These are phyloP conservation scores for Drosophila tristis DNA, from an alignment of 1,140 invertebrate species.

Conservation along the genomic window DNA sequence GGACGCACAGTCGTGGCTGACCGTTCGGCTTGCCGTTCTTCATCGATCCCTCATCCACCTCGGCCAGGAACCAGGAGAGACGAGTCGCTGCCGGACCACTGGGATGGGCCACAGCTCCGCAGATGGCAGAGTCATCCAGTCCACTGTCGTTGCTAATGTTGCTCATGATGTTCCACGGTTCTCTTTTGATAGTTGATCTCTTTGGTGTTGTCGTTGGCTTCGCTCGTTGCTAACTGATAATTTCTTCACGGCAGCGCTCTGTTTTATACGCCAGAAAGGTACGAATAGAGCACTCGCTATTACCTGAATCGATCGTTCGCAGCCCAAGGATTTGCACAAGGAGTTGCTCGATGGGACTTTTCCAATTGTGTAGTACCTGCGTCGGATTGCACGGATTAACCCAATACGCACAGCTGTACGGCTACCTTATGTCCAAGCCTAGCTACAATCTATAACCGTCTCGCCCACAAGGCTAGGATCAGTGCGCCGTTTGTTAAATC, in stretches of 20 bases:
- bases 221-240: constrained; percentile 41
- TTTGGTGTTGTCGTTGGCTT: neutral
- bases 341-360: constrained; percentile 2
- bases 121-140: constrained; percentile 53
- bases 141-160: constrained; percentile 64
- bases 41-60: constrained; percentile 64
- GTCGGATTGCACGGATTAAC: constrained; percentile 26
- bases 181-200: neutral
- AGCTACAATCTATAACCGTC: no score
- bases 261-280: constrained; percentile 42
- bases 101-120: constrained; percentile 20
- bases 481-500: no score
- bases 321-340: neutral
- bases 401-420: constrained; percentile 39
- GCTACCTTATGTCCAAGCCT: neutral
- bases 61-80: constrained; percentile 76
- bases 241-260: neutral
- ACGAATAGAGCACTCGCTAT: neutral
- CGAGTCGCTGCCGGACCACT: constrained; percentile 46
- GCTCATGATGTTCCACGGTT: constrained; percentile 37
- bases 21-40: constrained; percentile 44
- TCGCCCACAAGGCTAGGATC: no score
- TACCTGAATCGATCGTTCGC: neutral
- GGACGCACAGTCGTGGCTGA: constrained; percentile 41
- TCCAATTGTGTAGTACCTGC: constrained; percentile 49